Evolutionary conservation across 2,888 invertebrate genomes (phyloP).

Genomic region (Orchesella flavescens): DNA sequence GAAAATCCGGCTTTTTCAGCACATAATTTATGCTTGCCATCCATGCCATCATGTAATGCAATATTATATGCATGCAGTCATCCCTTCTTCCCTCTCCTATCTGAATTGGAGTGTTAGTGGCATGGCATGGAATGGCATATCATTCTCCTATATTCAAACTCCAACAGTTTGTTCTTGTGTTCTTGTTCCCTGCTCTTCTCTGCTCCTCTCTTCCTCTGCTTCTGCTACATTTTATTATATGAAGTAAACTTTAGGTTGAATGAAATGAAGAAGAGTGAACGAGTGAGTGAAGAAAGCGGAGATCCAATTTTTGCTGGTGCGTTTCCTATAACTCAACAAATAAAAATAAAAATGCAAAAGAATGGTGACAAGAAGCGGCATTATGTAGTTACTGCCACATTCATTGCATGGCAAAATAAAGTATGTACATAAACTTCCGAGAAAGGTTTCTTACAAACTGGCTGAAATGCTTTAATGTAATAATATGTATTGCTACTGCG

Average conservation of each 20-base stretch:
- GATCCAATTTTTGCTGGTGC: too few relatives aligned
- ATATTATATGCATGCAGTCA: conserved; percentile 18
- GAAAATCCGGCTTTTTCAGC: conserved; percentile 55
- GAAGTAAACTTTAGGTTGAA: neutral
- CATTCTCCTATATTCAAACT: too few relatives aligned
- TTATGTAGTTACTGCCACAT: too few relatives aligned
- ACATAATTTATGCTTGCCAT: conserved; percentile 49
- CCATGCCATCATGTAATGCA: conserved; percentile 47
- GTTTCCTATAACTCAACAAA: too few relatives aligned
- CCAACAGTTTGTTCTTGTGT: conserved; percentile 8
- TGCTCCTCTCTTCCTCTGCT: neutral
- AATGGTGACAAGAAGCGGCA: too few relatives aligned
- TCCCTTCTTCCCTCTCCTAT: neutral
- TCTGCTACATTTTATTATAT: neutral
- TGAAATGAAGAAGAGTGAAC: neutral
- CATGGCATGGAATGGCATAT: too few relatives aligned
- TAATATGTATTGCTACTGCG: neutral
- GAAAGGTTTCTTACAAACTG: conserved; percentile 13
- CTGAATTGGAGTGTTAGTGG: too few relatives aligned
- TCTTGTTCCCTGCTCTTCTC: neutral
- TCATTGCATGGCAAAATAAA: neutral
- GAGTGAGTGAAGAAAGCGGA: neutral
- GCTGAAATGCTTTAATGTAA: conserved; percentile 18
- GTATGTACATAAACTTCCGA: neutral
- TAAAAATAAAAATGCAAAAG: too few relatives aligned